Base-by-base conservation (phyloP, 2,113 vertebrate genomes). In the Oryzias javanicus region DNA sequence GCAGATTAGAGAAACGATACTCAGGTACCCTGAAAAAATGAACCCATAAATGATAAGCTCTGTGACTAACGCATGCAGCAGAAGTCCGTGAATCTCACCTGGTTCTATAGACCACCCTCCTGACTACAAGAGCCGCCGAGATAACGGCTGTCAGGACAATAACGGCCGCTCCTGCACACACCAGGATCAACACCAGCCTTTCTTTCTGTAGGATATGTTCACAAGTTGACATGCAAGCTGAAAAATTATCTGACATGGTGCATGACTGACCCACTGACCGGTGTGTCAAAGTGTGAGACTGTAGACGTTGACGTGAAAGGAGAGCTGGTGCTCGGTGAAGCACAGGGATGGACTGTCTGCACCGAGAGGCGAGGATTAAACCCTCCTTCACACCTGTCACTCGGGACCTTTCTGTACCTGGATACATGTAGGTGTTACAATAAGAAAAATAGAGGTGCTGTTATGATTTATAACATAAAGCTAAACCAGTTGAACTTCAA, bases 341-440 rank as follows among this genome's bases (percentile, higher is more conserved):
- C 88, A 59, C 92, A 93, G 4, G 70, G 71, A 46, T 78, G 78
- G 67, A 81, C 51, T 0, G 76, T 87, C 56, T 84, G 62, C 18
- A 57, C 58, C 3, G 57, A 51, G 8, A 58, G 79, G 50, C 72
- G 80, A 50, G 90, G 89, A 13, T 20, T 61, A 71, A 91, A 92
- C 1, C 92, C 91, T 5, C 90, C 90, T 62, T 90, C 85, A 53
- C 92, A 93, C 54, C 65, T 82, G 68, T 93, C 80, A 40, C 91
- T 87, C 0, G 92, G 88, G 6, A 93, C 82, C 70, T 90, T 93
- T 2, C 92, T 88, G 67, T 93, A 93, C 72, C 92, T 93, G 49
- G 22, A 72, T 40, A 76, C 8, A 59, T 14, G 25, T 14, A 14
- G 67, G 29, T 1, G 29, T 49, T 4, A 44, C 35, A 1, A 14